Base-by-base conservation (phyloP, 2,888 invertebrate species). In the Yponomeuta plumbellus region DNA sequence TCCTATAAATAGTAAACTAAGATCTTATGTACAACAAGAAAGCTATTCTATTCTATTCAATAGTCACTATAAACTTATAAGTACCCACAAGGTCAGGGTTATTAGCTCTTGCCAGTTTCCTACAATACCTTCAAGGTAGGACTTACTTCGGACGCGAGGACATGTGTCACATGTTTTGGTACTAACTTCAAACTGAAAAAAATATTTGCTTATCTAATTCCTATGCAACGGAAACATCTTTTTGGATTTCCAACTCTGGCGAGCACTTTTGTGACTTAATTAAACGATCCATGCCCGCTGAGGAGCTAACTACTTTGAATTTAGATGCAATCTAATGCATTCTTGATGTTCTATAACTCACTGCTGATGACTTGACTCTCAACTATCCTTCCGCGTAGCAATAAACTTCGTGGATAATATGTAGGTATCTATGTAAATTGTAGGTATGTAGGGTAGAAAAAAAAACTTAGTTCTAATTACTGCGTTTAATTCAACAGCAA, bases 81-180 rank as follows among this genome's bases (percentile, higher is more conserved):
- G 17, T 17, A 17, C n/a, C 20, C 20, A 39, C 78, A 78, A 82
- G 80, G 80, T 72, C 75, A 74, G 74, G 71, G 79, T 75, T 75
- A 74, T 76, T 73, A 77, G 68, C 68, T 59, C 1, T 34, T 34
- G 34, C 34, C 34, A 5, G 34, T 13, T 59, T 23, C 59, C 22
- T 59, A 23, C n/a, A 17, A 59, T 59, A 23, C n/a, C n/a, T 11
- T 59, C 59, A 22, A 34, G 34, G 34, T 34, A n/a, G n/a, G n/a
- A 34, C 34, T 1, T 34, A 59, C 59, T 22, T 52, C 22, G 22
- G 1, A 59, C 11, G 59, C 59, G 11, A 59, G 66, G 65, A 52
- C 44, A 52, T 17, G 44, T 52, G 44, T 17, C 44, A 52, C 44
- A 52, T 52, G 17, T 52, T 52, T 52, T 17, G 3, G 13, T 52